Conservation (phyloP, 1,140 invertebrate genomes). For the Wiebesia pumilae region DNA sequence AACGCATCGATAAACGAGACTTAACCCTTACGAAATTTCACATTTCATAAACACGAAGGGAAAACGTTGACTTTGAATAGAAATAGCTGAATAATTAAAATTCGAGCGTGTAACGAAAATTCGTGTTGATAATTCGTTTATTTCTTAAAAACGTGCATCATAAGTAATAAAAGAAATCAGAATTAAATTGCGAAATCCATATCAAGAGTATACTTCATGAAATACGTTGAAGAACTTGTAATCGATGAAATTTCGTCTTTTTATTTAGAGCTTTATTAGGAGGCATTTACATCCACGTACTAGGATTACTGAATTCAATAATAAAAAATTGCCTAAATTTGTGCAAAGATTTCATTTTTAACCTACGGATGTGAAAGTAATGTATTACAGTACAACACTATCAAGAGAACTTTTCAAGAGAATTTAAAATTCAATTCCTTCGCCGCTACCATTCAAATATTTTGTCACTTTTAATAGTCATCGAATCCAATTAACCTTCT, state of each 20-base stretch:
- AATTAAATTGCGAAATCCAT: background rate
- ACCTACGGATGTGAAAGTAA: background rate
- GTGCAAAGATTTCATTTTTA: background rate
- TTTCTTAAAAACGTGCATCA: background rate
- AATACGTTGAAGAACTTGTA: background rate
- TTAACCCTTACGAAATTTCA: background rate
- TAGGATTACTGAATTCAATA: background rate
- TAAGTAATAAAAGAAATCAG: background rate
- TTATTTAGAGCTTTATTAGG: background rate
- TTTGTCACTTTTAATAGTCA: conserved; percentile 39
- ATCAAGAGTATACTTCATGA: background rate
- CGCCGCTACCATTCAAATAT: conserved; percentile 7
- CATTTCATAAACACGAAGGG: background rate
- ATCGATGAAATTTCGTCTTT: background rate
- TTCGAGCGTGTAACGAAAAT: background rate
- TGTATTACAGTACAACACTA: conserved; percentile 10
- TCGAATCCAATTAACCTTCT: conserved; percentile 35
- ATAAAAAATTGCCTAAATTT: background rate
- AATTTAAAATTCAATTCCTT: conserved; percentile 1
- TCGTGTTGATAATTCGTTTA: background rate
- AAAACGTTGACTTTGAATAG: background rate
- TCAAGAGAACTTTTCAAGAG: background rate
- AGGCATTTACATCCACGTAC: background rate
- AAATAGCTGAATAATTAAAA: background rate
- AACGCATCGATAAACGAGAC: background rate